These are phyloP conservation scores for Philantomba maxwellii DNA, from an alignment of 2,113 vertebrate genomes.

Conservation along the genomic window DNA sequence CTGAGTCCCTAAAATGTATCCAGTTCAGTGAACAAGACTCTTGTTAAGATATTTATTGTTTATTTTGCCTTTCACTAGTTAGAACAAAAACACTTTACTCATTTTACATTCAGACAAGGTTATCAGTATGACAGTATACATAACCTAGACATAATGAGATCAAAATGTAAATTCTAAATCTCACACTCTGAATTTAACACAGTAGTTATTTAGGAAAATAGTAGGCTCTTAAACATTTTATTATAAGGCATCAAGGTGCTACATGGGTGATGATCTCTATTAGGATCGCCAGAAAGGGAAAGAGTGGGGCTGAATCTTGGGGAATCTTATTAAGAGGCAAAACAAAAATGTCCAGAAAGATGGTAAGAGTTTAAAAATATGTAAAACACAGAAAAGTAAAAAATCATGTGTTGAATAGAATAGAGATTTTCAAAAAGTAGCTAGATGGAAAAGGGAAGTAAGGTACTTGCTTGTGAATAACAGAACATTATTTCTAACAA, in stretches of 20 bases:
- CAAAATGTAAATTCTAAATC: not conserved
- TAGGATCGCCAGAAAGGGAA: not conserved
- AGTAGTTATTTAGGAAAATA: not conserved
- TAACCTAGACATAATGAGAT: not conserved
- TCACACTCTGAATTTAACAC: not conserved
- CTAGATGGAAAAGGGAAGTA: not conserved
- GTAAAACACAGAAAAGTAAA: not conserved
- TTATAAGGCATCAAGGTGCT: not conserved
- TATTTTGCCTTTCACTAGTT: conserved; percentile 48
- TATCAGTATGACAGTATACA: not conserved
- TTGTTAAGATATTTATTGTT: conserved; percentile 47
- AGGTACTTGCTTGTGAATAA: not conserved
- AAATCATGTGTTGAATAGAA: not conserved
- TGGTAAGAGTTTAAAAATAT: not conserved
- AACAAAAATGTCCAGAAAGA: not conserved
- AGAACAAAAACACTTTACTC: not conserved
- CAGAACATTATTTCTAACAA: not conserved
- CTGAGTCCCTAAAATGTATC: conserved; percentile 58
- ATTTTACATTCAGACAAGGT: conserved; percentile 3
- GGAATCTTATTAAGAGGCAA: not conserved
- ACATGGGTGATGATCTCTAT: not conserved
- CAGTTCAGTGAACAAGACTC: conserved; percentile 56
- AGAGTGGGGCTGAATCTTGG: not conserved
- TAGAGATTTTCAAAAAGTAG: not conserved
- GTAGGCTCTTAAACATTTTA: not conserved